Conservation (phyloP, 2,888 invertebrate species). For the Stenchaetothrips biformis region DNA sequence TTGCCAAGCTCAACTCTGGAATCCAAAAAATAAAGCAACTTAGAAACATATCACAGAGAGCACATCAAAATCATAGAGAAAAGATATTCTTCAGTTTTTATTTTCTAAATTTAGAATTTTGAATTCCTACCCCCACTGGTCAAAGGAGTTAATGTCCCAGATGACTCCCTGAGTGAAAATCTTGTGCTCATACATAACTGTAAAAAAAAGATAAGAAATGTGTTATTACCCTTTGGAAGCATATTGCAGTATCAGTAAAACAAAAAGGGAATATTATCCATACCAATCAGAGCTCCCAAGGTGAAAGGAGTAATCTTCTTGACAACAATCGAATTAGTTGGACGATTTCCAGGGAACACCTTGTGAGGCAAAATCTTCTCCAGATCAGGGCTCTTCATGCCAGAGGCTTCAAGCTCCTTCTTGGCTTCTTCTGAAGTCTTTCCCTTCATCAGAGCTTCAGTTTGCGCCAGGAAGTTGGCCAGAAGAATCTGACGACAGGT, state of each 20-base stretch:
- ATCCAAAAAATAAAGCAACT: constrained; percentile 32
- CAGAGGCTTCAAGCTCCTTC: constrained; percentile 73
- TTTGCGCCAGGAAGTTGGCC: constrained; percentile 97
- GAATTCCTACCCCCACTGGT: constrained; percentile 90
- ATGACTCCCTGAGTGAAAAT: constrained; percentile 97
- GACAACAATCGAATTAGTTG: constrained; percentile 93
- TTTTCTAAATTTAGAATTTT: not conserved
- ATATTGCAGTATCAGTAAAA: constrained; percentile 30
- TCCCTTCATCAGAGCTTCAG: constrained; percentile 93
- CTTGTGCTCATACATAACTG: constrained; percentile 97
- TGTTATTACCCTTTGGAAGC: not conserved
- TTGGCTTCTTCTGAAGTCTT: constrained; percentile 63
- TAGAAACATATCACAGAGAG: not conserved
- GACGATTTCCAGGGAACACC: constrained; percentile 93
- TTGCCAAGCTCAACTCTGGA: constrained; percentile 92
- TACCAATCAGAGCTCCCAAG: constrained; percentile 88
- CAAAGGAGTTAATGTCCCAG: constrained; percentile 99
- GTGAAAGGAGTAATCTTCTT: constrained; percentile 88
- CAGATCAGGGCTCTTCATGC: constrained; percentile 66
- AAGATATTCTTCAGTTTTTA: not conserved
- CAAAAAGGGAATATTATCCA: constrained; percentile 36
- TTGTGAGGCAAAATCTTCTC: constrained; percentile 88
- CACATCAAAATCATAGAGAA: not conserved
- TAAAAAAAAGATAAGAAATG: constrained; percentile 39
- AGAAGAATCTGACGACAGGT: constrained; percentile 64